These are phyloP conservation scores for Vultur gryphus DNA, from an alignment of 2,797 vertebrate genomes.

Conservation along the genomic window DNA sequence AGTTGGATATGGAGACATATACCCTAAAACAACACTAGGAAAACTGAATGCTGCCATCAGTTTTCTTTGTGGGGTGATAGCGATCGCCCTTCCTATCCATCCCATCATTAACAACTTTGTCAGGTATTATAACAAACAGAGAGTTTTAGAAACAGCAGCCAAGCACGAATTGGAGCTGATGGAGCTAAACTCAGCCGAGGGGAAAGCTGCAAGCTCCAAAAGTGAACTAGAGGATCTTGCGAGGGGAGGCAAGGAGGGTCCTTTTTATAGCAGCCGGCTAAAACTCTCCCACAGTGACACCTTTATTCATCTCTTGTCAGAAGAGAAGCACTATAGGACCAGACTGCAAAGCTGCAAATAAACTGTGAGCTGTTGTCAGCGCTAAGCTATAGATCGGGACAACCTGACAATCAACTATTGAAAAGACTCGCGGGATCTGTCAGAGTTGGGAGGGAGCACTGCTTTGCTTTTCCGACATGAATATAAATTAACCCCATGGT, in stretches of 20 bases:
- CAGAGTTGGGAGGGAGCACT: neutral
- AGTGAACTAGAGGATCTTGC: constrained; percentile 52
- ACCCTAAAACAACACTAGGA: constrained; percentile 94
- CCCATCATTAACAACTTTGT: constrained; percentile 99
- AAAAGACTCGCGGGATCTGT: neutral
- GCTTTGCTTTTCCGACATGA: constrained; percentile 46
- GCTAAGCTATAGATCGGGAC: neutral
- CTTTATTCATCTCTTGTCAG: constrained; percentile 82
- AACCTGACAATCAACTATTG: constrained; percentile 2
- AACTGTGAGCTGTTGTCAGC: neutral
- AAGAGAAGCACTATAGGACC: constrained; percentile 76
- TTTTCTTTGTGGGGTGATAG: constrained; percentile 95
- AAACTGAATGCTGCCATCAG: constrained; percentile 96
- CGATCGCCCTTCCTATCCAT: constrained; percentile 94
- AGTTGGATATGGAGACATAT: constrained; percentile 95
- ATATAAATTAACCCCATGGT: constrained; percentile 24
- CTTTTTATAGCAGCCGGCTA: constrained; percentile 57
- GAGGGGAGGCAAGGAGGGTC: constrained; percentile 15
- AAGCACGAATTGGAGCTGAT: constrained; percentile 94
- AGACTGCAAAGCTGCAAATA: constrained; percentile 80
- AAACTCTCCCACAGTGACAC: constrained; percentile 84
- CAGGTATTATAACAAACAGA: constrained; percentile 94
- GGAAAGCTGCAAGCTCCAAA: constrained; percentile 52
- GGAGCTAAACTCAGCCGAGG: constrained; percentile 84
- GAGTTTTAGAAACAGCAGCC: constrained; percentile 91